These are phyloP conservation scores for Corythaixoides concolor DNA, from an alignment of 2,113 vertebrate species.

Conservation along the genomic window DNA sequence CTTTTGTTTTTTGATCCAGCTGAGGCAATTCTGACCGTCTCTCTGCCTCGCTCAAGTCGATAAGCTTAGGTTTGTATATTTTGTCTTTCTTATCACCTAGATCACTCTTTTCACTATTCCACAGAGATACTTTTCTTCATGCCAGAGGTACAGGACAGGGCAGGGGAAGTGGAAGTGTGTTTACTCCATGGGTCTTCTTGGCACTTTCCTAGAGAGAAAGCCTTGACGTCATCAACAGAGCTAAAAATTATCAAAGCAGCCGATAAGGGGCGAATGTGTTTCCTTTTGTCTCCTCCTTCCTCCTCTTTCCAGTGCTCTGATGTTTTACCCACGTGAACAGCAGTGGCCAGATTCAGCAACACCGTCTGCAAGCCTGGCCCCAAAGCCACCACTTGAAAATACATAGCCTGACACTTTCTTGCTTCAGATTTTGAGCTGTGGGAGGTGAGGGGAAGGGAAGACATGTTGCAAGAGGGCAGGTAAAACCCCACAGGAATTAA, in stretches of 20 bases:
- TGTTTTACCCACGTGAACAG: neutral
- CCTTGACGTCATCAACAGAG: neutral
- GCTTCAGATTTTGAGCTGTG: accelerated
- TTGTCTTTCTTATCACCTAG: neutral
- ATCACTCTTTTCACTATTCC: neutral
- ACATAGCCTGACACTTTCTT: neutral
- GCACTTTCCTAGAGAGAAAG: neutral
- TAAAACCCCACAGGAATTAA: neutral
- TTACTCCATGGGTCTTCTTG: neutral
- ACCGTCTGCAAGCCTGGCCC: neutral
- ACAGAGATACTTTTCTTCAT: neutral
- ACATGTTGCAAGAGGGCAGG: neutral
- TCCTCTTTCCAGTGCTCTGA: neutral
- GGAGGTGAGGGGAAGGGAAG: neutral
- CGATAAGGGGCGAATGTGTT: neutral
- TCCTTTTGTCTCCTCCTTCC: neutral
- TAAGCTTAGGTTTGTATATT: neutral
- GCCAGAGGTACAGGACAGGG: neutral
- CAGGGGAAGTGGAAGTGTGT: neutral
- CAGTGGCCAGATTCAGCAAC: neutral
- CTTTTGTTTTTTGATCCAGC: neutral
- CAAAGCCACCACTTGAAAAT: neutral
- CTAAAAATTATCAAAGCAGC: neutral
- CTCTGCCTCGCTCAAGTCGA: neutral
- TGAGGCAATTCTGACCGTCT: neutral